phyloP scores from a whole-genome alignment of 2,888 invertebrate genomes.

The Sphecodes monilicornis region DNA sequence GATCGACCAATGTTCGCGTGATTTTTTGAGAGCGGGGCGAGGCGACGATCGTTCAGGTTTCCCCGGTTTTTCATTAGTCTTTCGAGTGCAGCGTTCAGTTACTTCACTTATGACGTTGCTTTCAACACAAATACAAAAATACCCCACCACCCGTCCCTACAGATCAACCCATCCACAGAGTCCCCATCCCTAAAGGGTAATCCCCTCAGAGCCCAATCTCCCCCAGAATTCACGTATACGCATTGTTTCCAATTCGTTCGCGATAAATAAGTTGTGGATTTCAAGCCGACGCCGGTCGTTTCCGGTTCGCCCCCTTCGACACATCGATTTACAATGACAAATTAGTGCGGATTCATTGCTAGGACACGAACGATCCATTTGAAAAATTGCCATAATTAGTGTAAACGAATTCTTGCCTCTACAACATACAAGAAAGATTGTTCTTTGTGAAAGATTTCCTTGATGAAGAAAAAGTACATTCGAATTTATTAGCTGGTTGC shows the following conservation, averaged over 20 bases:
- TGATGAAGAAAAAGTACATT: background rate
- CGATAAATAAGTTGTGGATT: conserved; percentile 68
- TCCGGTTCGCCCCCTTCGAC: background rate
- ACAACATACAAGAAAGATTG: background rate
- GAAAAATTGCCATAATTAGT: background rate
- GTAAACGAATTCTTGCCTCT: background rate
- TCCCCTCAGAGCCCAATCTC: conserved; percentile 67
- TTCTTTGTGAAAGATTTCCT: background rate
- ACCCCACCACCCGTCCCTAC: conserved; percentile 73
- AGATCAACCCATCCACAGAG: conserved; percentile 66
- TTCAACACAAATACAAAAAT: conserved; percentile 83
- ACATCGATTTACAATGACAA: background rate
- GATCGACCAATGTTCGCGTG: conserved; percentile 21
- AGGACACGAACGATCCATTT: background rate
- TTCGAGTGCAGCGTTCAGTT: conserved; percentile 83
- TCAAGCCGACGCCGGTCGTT: conserved; percentile 33
- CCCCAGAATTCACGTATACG: conserved; percentile 81
- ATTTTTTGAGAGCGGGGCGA: background rate
- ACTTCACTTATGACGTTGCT: conserved; percentile 84
- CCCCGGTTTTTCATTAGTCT: conserved; percentile 79
- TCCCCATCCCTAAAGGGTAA: conserved; percentile 60
- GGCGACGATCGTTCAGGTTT: conserved; percentile 73
- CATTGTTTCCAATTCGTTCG: conserved; percentile 83
- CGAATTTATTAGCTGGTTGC: too few species aligned
- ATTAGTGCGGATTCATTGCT: background rate